Base-by-base conservation (phyloP, 2,888 invertebrate species). In the Dioctria linearis region DNA sequence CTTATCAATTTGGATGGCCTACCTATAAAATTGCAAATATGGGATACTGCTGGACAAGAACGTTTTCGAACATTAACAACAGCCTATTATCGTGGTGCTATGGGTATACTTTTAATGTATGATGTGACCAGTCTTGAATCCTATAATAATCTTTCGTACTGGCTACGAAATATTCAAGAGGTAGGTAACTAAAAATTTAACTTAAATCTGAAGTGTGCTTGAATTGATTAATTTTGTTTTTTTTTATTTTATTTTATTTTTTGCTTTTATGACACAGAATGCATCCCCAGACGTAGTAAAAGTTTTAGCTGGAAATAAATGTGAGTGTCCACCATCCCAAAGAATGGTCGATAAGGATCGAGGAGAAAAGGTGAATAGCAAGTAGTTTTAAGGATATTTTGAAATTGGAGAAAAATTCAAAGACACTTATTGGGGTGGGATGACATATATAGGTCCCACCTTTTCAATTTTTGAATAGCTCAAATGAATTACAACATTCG, bases 81-180 rank as follows among this genome's bases (percentile, higher is more conserved):
- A 9, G 96, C 96, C 4, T 96, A 96, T 89, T 96, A 96, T 88
- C 91, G 96, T 67, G 96, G 96, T 4, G 96, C 96, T 11, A 96
- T 96, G 96, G 97, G 97, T 76, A 96, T 97, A 85, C 91, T 96
- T 67, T 91, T 97, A 39, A 95, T 97, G 93, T 97, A 97, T 87
- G 97, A 97, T 88, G 95, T 96, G 84, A 96, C 96, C 59, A 95
- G 95, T 88, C 90, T 95, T 86, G 95, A 95, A 86, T 96, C 96
- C n/a, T 97, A 96, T 88, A 95, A 96, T 87, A 95, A 96, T 89
- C 90, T 97, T 83, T 94, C 95, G 6, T 96, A 96, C 87, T 97
- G 97, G 97, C 91, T 97, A 82, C 92, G 95, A 87, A 96, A 96
- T 89, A 96, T 97, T 84, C 95, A 96, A 90, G 95, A 95, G 91